These are phyloP conservation scores for Eunapius fragilis DNA, from an alignment of 37 sponge, comb jelly and placozoan species.

Conservation along the genomic window DNA sequence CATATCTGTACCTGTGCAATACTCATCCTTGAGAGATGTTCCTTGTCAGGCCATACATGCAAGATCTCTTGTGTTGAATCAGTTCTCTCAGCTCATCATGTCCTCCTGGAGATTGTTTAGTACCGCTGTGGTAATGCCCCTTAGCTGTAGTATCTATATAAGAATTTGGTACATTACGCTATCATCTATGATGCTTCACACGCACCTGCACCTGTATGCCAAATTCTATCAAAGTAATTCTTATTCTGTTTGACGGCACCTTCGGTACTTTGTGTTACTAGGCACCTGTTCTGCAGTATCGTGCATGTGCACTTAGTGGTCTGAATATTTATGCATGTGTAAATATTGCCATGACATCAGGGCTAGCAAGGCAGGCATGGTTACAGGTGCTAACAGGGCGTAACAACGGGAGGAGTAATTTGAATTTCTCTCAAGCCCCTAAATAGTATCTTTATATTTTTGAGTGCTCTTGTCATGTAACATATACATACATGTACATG, in stretches of 20 bases:
- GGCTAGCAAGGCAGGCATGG: no score
- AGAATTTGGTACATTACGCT: no score
- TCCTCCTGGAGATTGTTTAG: slow-evolving; percentile 75
- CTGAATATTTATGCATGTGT: not conserved
- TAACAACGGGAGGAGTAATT: no score
- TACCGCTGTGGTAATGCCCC: not conserved
- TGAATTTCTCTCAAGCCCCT: no score
- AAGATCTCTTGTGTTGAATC: slow-evolving; percentile 60
- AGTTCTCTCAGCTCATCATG: slow-evolving; percentile 58
- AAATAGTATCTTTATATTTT: no score
- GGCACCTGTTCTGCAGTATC: not conserved
- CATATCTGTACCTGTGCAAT: slow-evolving; percentile 53
- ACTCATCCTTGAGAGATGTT: slow-evolving; percentile 51
- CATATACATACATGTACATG: not conserved
- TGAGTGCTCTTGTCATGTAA: no score
- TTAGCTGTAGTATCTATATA: no score
- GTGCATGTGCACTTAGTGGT: not conserved
- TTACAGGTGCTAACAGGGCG: no score
- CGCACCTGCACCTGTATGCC: no score
- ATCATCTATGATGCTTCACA: no score
- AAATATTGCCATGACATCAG: not conserved
- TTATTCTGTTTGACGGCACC: no score
- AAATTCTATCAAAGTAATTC: no score
- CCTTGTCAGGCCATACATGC: slow-evolving; percentile 51
- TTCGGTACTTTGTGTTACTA: not conserved